A percentile compares a stretch with the other conserved stretches of the same genome.
These are phyloP conservation scores for Lerema accius DNA, from an alignment of 1,140 invertebrate species.

Conservation along the genomic window DNA sequence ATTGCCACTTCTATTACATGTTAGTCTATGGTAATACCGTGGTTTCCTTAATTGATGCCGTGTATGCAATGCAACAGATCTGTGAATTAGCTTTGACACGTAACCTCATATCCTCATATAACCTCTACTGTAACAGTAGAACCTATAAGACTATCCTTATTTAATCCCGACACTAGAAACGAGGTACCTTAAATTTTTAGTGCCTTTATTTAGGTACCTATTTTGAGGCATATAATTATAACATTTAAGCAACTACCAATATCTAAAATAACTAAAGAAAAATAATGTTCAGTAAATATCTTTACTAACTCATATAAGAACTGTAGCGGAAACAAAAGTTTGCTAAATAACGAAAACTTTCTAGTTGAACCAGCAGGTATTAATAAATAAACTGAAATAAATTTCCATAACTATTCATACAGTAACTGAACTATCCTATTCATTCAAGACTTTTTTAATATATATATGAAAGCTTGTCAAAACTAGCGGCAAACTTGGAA, in stretches of 20 bases:
- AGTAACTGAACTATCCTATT: neutral
- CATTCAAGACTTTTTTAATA: slow-evolving; percentile 46
- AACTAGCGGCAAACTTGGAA: slow-evolving; percentile 51
- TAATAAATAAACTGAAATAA: slow-evolving; percentile 9
- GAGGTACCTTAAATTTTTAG: too few relatives aligned
- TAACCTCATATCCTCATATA: neutral
- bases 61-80: slow-evolving; percentile 2
- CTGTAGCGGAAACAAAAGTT: too few relatives aligned
- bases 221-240: too few relatives aligned
- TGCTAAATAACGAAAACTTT: too few relatives aligned
- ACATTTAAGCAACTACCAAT: too few relatives aligned
- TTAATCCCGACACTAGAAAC: too few relatives aligned
- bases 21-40: neutral
- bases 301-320: too few relatives aligned
- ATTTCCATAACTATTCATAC: slow-evolving; percentile 35
- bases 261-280: too few relatives aligned
- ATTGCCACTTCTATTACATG: neutral
- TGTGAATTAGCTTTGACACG: slow-evolving; percentile 5
- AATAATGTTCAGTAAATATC: too few relatives aligned
- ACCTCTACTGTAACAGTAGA: too few relatives aligned
- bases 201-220: too few relatives aligned
- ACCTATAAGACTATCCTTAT: too few relatives aligned
- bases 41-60: slow-evolving; percentile 2
- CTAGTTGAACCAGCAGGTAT: neutral
- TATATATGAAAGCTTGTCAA: slow-evolving; percentile 63